Percentiles rank a stretch among this genome's conserved stretches.
These are phyloP conservation scores for Drosophila robusta DNA, from an alignment of 2,888 invertebrate genomes.

Conservation along the genomic window DNA sequence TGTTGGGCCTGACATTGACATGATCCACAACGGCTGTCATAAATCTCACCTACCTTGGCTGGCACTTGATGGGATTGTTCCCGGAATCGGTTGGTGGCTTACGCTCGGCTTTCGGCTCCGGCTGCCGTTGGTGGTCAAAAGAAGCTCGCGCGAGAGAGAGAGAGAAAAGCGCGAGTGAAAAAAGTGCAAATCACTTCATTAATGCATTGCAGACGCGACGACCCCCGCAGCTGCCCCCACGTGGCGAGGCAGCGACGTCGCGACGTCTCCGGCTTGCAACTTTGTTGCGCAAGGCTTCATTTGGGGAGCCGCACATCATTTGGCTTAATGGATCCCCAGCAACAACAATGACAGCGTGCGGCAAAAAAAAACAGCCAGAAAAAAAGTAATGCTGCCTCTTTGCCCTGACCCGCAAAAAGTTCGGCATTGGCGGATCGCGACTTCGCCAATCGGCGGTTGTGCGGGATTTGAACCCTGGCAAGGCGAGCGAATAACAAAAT, in stretches of 20 bases:
- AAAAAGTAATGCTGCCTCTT: conserved; percentile 10
- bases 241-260: conserved; percentile 1
- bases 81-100: conserved; percentile 54
- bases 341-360: conserved; percentile 32
- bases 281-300: conserved; percentile 60
- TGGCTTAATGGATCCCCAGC: conserved; percentile 68
- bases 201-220: conserved; percentile 49
- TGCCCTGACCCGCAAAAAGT: conserved; percentile 49
- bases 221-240: conserved; percentile 29
- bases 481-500: background rate
- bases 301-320: conserved; percentile 63
- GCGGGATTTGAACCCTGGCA: background rate
- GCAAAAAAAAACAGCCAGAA: background rate
- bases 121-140: conserved; percentile 64
- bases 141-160: conserved; percentile 25
- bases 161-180: background rate
- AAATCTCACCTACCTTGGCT: conserved; percentile 67
- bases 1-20: conserved; percentile 58
- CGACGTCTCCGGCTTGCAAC: conserved; percentile 44
- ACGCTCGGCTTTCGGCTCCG: conserved; percentile 8
- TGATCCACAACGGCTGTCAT: conserved; percentile 72
- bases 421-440: conserved; percentile 14
- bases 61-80: conserved; percentile 66
- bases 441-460: conserved; percentile 3
- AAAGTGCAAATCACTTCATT: conserved; percentile 78